Conservation (phyloP, 2,888 invertebrate genomes). For the Amphipoea lucens region DNA sequence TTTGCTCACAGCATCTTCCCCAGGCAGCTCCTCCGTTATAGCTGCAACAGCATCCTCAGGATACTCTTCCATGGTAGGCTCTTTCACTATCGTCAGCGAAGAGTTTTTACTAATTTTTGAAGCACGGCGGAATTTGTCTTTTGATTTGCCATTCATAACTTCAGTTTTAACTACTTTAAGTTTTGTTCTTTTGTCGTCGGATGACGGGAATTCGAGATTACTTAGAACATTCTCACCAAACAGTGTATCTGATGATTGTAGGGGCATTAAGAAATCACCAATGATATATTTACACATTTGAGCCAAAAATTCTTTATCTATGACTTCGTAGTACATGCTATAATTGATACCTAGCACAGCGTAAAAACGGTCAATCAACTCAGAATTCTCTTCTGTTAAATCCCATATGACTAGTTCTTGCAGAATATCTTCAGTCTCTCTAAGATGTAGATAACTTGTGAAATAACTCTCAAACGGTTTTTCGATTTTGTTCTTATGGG, state of each 20-base stretch:
- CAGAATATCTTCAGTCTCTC: slow-evolving; percentile 83
- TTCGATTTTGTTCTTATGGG: slow-evolving; percentile 79
- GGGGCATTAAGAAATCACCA: slow-evolving; percentile 80
- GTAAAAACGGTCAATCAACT: slow-evolving; percentile 91
- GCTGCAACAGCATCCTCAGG: slow-evolving; percentile 64
- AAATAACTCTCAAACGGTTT: slow-evolving; percentile 89
- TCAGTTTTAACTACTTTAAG: slow-evolving; percentile 83
- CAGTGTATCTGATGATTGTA: slow-evolving; percentile 79
- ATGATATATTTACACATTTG: slow-evolving; percentile 87
- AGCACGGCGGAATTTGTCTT: slow-evolving; percentile 74
- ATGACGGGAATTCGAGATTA: slow-evolving; percentile 78
- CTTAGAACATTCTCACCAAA: slow-evolving; percentile 85
- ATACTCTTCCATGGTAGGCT: slow-evolving; percentile 69
- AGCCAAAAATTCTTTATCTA: slow-evolving; percentile 89
- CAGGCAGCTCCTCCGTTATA: slow-evolving; percentile 67
- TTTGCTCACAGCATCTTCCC: slow-evolving; percentile 63
- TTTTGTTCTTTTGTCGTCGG: slow-evolving; percentile 82
- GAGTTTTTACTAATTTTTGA: slow-evolving; percentile 78
- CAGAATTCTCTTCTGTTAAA: slow-evolving; percentile 83
- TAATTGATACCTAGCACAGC: slow-evolving; percentile 90
- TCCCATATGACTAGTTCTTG: slow-evolving; percentile 85
- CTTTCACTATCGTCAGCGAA: slow-evolving; percentile 75
- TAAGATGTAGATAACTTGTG: slow-evolving; percentile 89
- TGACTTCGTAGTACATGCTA: slow-evolving; percentile 89
- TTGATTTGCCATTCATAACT: slow-evolving; percentile 74